Percentiles rank a stretch among this genome's conserved stretches.
phyloP scores from a whole-genome alignment of 1,140 invertebrate genomes.

The Geopemphigus sp. region DNA sequence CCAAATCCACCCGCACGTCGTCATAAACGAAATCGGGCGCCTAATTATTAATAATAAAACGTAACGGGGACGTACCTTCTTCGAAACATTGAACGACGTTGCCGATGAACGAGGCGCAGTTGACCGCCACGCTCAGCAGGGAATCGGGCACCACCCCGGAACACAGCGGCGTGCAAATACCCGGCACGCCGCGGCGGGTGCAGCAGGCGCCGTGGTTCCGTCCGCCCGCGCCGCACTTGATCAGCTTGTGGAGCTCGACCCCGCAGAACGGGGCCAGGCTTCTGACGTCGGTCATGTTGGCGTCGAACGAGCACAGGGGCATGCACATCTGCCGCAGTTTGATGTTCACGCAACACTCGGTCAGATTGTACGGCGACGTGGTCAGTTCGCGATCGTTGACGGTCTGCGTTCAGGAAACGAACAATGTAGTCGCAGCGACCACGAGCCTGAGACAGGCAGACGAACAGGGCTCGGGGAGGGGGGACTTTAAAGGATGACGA shows the following conservation, averaged over 20 bases:
- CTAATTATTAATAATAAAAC: too few species aligned
- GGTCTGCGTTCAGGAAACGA: constrained; percentile 55
- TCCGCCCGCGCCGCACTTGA: constrained; percentile 69
- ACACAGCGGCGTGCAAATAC: constrained; percentile 69
- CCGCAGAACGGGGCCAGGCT: constrained; percentile 65
- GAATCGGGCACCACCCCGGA: constrained; percentile 66
- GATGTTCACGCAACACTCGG: constrained; percentile 70
- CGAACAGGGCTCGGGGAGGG: too few species aligned
- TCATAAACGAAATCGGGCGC: too few species aligned
- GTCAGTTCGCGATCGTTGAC: constrained; percentile 61
- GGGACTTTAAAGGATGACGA: too few species aligned
- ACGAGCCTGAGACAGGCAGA: too few species aligned
- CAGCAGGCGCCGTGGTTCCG: constrained; percentile 76
- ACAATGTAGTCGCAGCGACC: too few species aligned
- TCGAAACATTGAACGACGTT: constrained; percentile 82
- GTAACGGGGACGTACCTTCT: constrained; percentile 66
- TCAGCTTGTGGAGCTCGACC: constrained; percentile 66
- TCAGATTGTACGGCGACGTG: constrained; percentile 67
- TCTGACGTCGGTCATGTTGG: constrained; percentile 73
- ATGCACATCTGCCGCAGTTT: constrained; percentile 70
- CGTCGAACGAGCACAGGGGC: constrained; percentile 78
- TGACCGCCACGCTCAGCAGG: constrained; percentile 59
- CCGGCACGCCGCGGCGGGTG: constrained; percentile 69
- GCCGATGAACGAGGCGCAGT: constrained; percentile 75
- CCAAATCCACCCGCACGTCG: too few species aligned